Evolutionary conservation across 23 tunicate genomes (phyloP).

Genomic region (Trididemnum miniatum): DNA sequence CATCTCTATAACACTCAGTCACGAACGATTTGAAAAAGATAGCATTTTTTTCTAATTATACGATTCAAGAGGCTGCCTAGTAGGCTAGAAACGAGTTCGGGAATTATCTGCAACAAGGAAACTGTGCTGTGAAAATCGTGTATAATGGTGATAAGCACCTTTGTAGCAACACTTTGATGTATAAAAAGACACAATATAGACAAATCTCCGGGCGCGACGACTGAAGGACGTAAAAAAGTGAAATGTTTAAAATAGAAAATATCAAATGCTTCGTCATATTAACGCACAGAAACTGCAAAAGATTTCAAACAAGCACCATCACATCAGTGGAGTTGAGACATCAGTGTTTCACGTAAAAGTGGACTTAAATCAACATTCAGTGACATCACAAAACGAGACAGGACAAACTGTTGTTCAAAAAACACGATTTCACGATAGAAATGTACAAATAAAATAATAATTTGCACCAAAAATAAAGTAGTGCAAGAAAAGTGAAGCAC

Average conservation of each 20-base stretch:
- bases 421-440: background rate
- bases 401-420: background rate
- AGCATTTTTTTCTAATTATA: too few relatives aligned
- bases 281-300: background rate
- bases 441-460: background rate
- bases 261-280: constrained; percentile 9
- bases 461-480: background rate
- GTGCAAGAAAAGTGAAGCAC: constrained; percentile 16
- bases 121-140: too few relatives aligned
- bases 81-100: background rate
- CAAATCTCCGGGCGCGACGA: background rate
- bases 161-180: background rate
- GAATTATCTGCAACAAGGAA: too few relatives aligned
- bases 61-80: too few relatives aligned
- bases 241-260: background rate
- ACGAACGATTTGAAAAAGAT: background rate
- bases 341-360: background rate
- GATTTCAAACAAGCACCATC: too few relatives aligned
- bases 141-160: too few relatives aligned
- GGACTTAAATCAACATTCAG: background rate
- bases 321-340: background rate
- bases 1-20: background rate
- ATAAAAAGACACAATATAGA: background rate
- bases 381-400: too few relatives aligned
- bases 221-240: constrained; percentile 4